Conservation (phyloP, 2,888 invertebrate species). For the Cenopis cana region DNA sequence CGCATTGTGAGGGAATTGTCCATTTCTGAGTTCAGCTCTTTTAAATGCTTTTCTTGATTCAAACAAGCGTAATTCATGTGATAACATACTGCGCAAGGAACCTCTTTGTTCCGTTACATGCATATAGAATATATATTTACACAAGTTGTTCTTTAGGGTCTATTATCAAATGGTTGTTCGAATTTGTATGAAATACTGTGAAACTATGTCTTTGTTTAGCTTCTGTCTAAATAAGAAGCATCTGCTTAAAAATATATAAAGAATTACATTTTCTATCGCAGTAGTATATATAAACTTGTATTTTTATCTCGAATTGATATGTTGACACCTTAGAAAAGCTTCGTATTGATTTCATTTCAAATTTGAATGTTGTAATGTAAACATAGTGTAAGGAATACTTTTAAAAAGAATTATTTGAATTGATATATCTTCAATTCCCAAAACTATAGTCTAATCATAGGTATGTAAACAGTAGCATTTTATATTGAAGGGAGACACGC, state of each 20-base stretch:
- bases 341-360: slow-evolving; percentile 48
- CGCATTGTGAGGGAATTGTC: slow-evolving; percentile 30
- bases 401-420: slow-evolving; percentile 30
- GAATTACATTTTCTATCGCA: slow-evolving; percentile 17
- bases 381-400: slow-evolving; percentile 8
- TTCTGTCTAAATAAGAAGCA: slow-evolving; percentile 11
- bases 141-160: slow-evolving; percentile 24
- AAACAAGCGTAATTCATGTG: slow-evolving; percentile 5
- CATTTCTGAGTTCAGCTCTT: slow-evolving; percentile 23
- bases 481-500: slow-evolving; percentile 71
- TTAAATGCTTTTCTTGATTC: slow-evolving; percentile 12
- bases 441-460: slow-evolving; percentile 46
- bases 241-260: slow-evolving; percentile 16
- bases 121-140: slow-evolving; percentile 37
- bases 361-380: slow-evolving; percentile 52
- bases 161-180: slow-evolving; percentile 33
- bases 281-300: not conserved
- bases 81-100: slow-evolving; percentile 6
- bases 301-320: slow-evolving; percentile 20
- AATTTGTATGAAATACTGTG: slow-evolving; percentile 15
- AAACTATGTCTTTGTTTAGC: slow-evolving; percentile 11
- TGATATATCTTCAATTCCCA: slow-evolving; percentile 20
- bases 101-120: slow-evolving; percentile 19
- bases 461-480: slow-evolving; percentile 69
- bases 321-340: slow-evolving; percentile 34